Evolutionary conservation across 2,888 invertebrate species (phyloP), one percentile per base, ranked within the genome.

Genomic region (Mythimna vitellina): DNA sequence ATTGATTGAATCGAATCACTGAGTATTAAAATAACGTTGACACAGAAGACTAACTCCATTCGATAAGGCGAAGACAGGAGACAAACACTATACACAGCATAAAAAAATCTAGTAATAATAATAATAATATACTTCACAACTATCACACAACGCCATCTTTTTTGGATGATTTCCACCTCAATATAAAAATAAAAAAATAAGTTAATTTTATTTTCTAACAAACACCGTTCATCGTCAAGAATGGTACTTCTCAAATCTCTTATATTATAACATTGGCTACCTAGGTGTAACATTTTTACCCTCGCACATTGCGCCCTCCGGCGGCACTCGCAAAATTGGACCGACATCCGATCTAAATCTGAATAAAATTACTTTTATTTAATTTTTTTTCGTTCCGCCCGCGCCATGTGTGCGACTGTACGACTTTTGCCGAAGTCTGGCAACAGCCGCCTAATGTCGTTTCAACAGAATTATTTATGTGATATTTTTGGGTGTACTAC

Each of bases 321-420:
- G 76, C 75, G 63, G 56, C 72, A 60, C 85, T 78, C 76, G 70
- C 76, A 68, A 88, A 88, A 88, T 89, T 85, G 88, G 83, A 80
- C 73, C 84, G 86, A 80, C 86, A 84, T 87, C 84, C 84, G 86
- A 87, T 90, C 89, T 80, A 89, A 91, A 91, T 91, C 91, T 90
- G 89, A 92, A 92, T 91, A 90, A 89, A 89, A 90, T 89, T 86
- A 87, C 83, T 85, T 88, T 88, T 83, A 84, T 85, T 86, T 86
- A 80, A 85, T 88, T 88, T 89, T 46, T 46, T 86, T 86, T 83
- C 83, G 78, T 77, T 76, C 69, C 58, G 68, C 70, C 69, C 71
- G 67, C 85, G 70, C 78, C 80, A 78, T 77, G 66, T 84, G 85
- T 82, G 79, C 63, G 51, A 10, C 49, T 58, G 65, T 7, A 54